phyloP scores from a whole-genome alignment of 2,888 invertebrate genomes.

The Chymomyza fuscimana region DNA sequence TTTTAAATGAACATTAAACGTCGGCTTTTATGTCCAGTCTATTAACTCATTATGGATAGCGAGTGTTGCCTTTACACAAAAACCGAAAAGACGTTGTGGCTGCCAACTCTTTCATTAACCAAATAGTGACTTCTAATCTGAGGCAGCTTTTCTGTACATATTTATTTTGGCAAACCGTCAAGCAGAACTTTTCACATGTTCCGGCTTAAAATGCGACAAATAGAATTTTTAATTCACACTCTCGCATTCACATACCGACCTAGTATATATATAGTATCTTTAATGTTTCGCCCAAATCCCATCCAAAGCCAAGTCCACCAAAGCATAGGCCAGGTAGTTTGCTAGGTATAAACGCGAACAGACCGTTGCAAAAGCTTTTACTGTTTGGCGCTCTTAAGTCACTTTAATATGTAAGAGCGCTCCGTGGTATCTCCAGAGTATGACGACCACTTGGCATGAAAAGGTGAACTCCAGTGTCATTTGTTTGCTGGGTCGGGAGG shows the following conservation, averaged over 20 bases:
- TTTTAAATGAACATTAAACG: too few species aligned
- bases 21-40: too few species aligned
- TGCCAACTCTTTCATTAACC: too few species aligned
- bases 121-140: background rate
- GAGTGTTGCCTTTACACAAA: too few species aligned
- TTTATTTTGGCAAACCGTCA: background rate
- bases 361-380: conserved; percentile 53
- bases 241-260: too few species aligned
- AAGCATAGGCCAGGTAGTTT: background rate
- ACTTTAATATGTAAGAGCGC: conserved; percentile 56
- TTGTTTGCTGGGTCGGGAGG: conserved; percentile 41
- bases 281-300: conserved; percentile 37
- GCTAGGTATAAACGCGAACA: conserved; percentile 22
- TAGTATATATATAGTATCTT: conserved; percentile 52
- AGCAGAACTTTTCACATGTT: background rate
- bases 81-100: too few species aligned
- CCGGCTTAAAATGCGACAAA: conserved; percentile 46
- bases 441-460: conserved; percentile 47
- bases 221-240: conserved; percentile 57
- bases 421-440: background rate
- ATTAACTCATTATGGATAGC: too few species aligned
- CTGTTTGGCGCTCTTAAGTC: conserved; percentile 54
- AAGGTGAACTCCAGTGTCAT: conserved; percentile 64
- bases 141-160: background rate
- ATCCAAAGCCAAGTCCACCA: conserved; percentile 1